Conservation (phyloP, 2,113 vertebrate genomes). For the Hyaena hyaena region DNA sequence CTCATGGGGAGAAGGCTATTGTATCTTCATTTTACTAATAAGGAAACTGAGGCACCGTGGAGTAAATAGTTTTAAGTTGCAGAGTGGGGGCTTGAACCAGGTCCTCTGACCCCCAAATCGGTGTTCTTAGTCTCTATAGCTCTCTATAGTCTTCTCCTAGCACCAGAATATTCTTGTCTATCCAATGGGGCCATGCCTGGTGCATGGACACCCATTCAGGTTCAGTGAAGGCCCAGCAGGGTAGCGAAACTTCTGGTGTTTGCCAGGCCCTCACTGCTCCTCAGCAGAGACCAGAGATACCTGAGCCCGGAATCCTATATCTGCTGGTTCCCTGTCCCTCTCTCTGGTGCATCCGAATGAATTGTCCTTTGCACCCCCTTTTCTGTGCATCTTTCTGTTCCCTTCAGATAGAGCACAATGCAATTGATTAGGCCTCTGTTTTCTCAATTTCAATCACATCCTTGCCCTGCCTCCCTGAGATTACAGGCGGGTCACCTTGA, state of each 20-base stretch:
- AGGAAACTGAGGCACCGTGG: constrained; percentile 16
- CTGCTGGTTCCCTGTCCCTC: background rate
- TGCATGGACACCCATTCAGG: background rate
- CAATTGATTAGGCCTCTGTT: constrained; percentile 79
- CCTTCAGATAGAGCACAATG: constrained; percentile 79
- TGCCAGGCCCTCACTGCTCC: background rate
- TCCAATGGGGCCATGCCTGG: background rate
- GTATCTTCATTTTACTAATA: background rate
- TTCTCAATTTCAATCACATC: constrained; percentile 80
- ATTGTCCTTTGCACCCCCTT: constrained; percentile 52
- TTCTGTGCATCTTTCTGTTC: constrained; percentile 70
- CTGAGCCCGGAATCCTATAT: background rate
- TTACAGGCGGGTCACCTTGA: constrained; percentile 83
- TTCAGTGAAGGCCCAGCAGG: background rate
- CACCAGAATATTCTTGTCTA: constrained; percentile 6
- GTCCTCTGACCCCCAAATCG: background rate
- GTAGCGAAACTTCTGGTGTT: background rate
- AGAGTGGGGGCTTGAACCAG: background rate
- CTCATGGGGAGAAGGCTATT: background rate
- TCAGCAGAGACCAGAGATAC: background rate
- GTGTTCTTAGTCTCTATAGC: background rate
- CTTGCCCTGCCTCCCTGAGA: constrained; percentile 77
- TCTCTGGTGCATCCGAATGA: constrained; percentile 6
- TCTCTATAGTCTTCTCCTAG: background rate
- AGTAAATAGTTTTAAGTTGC: background rate